Percentiles rank a stretch among this genome's conserved stretches.
Evolutionary conservation across 2,797 vertebrate genomes (phyloP).

Genomic region (Australoheros facetus): DNA sequence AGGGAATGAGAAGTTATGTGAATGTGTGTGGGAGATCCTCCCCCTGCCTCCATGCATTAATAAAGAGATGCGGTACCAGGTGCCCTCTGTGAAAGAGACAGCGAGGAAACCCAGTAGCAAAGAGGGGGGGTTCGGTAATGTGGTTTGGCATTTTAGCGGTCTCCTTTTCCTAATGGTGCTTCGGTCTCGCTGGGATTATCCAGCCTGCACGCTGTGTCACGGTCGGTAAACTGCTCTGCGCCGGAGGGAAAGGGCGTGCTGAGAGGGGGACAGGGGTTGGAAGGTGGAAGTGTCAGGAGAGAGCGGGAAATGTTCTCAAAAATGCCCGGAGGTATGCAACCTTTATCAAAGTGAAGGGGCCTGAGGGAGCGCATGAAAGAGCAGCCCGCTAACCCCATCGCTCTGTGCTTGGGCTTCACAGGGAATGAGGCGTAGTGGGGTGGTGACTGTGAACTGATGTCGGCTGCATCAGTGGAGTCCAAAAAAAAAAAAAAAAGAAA

Average conservation of each 20-base stretch:
- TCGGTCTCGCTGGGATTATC: slow-evolving; percentile 68
- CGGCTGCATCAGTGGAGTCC: neutral
- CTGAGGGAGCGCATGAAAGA: slow-evolving; percentile 45
- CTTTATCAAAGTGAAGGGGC: slow-evolving; percentile 70
- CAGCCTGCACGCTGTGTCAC: slow-evolving; percentile 60
- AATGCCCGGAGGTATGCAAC: slow-evolving; percentile 63
- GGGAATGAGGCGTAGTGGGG: neutral
- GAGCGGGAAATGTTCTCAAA: slow-evolving; percentile 50
- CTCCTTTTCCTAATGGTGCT: slow-evolving; percentile 64
- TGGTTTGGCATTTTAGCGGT: slow-evolving; percentile 64
- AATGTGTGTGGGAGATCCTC: slow-evolving; percentile 18
- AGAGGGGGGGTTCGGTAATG: slow-evolving; percentile 33
- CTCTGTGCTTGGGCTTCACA: slow-evolving; percentile 13
- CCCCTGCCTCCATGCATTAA: slow-evolving; percentile 64
- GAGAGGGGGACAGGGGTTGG: slow-evolving; percentile 52
- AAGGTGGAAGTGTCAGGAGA: slow-evolving; percentile 66
- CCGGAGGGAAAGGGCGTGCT: slow-evolving; percentile 47
- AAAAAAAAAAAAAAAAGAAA: neutral
- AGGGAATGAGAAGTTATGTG: slow-evolving; percentile 51
- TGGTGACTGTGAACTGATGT: slow-evolving; percentile 7
- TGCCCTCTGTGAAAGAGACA: slow-evolving; percentile 63
- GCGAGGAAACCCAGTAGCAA: slow-evolving; percentile 21
- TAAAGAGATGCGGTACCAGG: slow-evolving; percentile 70
- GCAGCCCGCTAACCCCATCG: slow-evolving; percentile 22
- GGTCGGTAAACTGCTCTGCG: slow-evolving; percentile 67